phyloP scores from a whole-genome alignment of 2,888 invertebrate species.

The Apodemia mormo region DNA sequence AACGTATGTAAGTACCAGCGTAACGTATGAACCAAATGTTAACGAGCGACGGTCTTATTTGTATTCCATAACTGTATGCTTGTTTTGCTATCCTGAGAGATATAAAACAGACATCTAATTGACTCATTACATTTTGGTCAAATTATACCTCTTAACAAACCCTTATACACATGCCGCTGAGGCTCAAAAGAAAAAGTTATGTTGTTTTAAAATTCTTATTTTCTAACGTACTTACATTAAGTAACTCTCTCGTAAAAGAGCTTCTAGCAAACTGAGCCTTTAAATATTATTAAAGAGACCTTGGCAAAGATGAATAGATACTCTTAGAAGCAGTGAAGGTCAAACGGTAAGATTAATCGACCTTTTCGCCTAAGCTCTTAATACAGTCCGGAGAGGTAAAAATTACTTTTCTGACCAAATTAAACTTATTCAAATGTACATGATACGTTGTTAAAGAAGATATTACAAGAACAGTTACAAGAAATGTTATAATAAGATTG shows the following conservation, averaged over 20 bases:
- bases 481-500: too few species aligned
- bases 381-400: background rate
- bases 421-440: background rate
- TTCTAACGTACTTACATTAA: background rate
- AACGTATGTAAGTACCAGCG: too few species aligned
- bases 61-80: too few species aligned
- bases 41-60: too few species aligned
- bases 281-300: background rate
- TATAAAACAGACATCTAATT: too few species aligned
- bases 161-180: background rate
- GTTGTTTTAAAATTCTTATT: background rate
- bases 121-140: too few species aligned
- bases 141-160: too few species aligned
- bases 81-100: too few species aligned
- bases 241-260: background rate
- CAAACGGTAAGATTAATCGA: slow-evolving; percentile 12
- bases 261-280: background rate
- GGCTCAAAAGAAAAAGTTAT: background rate
- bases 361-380: background rate
- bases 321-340: background rate
- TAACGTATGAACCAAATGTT: too few species aligned
- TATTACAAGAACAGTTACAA: too few species aligned
- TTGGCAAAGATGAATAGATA: slow-evolving; percentile 8
- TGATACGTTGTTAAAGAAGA: too few species aligned
- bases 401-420: background rate